phyloP scores from a whole-genome alignment of 1,140 invertebrate species.

The Heliconius hermathena region DNA sequence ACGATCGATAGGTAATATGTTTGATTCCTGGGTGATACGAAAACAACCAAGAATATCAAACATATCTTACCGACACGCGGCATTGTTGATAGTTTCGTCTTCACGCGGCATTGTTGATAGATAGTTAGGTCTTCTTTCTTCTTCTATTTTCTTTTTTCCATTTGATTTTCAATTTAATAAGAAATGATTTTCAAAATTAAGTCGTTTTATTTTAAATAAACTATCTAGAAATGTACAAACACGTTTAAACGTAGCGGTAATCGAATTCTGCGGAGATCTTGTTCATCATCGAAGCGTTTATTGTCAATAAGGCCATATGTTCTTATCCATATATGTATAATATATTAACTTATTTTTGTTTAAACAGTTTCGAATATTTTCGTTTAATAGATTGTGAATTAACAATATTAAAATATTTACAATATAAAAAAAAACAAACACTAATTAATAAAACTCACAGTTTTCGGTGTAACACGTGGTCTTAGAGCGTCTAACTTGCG shows the following conservation, averaged over 20 bases:
- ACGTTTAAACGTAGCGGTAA: too few relatives aligned
- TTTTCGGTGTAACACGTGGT: conserved; percentile 87
- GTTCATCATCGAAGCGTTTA: too few relatives aligned
- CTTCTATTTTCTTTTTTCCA: conserved; percentile 10
- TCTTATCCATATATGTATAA: too few relatives aligned
- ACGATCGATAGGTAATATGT: conserved; percentile 95
- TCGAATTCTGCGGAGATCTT: too few relatives aligned
- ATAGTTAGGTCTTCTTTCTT: conserved; percentile 39
- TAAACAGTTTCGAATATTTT: too few relatives aligned
- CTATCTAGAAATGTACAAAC: too few relatives aligned
- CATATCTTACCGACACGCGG: conserved; percentile 94
- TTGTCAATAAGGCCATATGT: too few relatives aligned
- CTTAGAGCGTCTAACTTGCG: conserved; percentile 95
- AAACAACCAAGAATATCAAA: conserved; percentile 99
- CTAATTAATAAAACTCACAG: conserved; percentile 27
- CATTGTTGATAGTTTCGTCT: conserved; percentile 36
- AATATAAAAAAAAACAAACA: too few relatives aligned
- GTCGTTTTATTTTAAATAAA: too few relatives aligned
- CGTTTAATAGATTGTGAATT: too few relatives aligned
- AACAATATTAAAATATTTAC: too few relatives aligned
- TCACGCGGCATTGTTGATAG: conserved; percentile 46
- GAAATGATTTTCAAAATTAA: not conserved
- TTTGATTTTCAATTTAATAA: not conserved
- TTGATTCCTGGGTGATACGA: conserved; percentile 98
- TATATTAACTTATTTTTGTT: too few relatives aligned